Evolutionary conservation across 2,113 vertebrate species (phyloP).

Genomic region (Pseudorhombus dupliciocellatus): DNA sequence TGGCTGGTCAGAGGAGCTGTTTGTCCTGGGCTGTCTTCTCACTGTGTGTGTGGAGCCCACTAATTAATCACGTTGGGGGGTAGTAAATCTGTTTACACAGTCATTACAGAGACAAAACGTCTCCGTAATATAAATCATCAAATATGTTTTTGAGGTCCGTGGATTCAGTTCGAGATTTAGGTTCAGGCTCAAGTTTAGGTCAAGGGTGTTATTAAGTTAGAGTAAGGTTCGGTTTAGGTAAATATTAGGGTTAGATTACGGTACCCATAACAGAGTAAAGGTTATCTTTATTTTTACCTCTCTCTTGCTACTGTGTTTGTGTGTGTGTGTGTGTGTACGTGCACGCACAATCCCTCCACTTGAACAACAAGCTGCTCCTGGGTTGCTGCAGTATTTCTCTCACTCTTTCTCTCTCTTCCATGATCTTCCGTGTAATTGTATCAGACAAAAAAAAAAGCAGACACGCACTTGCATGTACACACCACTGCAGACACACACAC

Average conservation of each 20-base stretch:
- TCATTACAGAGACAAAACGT: background rate
- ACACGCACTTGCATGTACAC: conserved; percentile 15
- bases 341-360: conserved; percentile 23
- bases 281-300: too few relatives aligned
- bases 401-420: conserved; percentile 12
- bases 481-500: background rate
- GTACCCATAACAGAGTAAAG: too few relatives aligned
- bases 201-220: too few relatives aligned
- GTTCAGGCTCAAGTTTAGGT: background rate
- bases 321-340: conserved; percentile 19
- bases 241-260: too few relatives aligned
- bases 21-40: conserved; percentile 29
- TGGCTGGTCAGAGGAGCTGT: conserved; percentile 26
- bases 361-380: conserved; percentile 35
- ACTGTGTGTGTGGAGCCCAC: background rate
- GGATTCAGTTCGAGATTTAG: background rate
- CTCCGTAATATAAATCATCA: background rate
- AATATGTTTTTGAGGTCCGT: background rate
- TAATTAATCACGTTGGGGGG: background rate
- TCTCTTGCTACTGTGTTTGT: background rate
- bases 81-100: background rate
- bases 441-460: conserved; percentile 45
- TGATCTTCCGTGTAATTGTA: conserved; percentile 32
- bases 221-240: too few relatives aligned
- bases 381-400: conserved; percentile 54